A percentile compares a stretch with the other conserved stretches of the same genome.
These are phyloP conservation scores for Chelidonichthys spinosus DNA, from an alignment of 2,797 vertebrate genomes.

Conservation along the genomic window DNA sequence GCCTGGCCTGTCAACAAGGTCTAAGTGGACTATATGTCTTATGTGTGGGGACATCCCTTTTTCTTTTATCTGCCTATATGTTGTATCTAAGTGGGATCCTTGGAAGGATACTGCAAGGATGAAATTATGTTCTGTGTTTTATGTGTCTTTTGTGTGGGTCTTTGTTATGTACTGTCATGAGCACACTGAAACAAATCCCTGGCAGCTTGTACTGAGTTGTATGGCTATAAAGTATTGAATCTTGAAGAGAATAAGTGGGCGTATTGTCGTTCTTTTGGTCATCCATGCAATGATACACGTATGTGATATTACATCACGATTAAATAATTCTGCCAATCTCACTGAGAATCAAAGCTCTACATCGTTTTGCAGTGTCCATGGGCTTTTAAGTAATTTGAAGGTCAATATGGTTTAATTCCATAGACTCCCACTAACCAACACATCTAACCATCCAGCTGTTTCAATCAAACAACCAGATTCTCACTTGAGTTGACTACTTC, in stretches of 20 bases:
- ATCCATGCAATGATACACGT: not conserved
- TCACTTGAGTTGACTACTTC: not conserved
- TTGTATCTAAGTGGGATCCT: too few relatives aligned
- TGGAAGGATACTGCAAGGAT: too few relatives aligned
- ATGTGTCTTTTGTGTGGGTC: too few relatives aligned
- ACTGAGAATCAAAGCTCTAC: not conserved
- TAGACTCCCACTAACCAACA: not conserved
- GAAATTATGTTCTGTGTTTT: too few relatives aligned
- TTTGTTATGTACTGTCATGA: too few relatives aligned
- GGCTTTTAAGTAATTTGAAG: conserved; percentile 1
- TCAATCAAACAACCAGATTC: not conserved
- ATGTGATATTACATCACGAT: not conserved
- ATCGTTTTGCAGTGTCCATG: not conserved
- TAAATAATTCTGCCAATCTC: not conserved
- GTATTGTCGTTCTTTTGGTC: not conserved
- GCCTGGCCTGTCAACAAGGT: too few relatives aligned
- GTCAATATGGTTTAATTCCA: not conserved
- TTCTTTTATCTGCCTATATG: too few relatives aligned
- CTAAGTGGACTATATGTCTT: too few relatives aligned
- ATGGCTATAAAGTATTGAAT: too few relatives aligned
- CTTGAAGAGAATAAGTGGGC: not conserved
- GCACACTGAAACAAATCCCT: too few relatives aligned
- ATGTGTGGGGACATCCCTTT: too few relatives aligned
- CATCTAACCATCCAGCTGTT: not conserved
- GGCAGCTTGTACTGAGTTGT: too few relatives aligned